A percentile compares a stretch with the other conserved stretches of the same genome.
These are phyloP conservation scores for Drosophila histrio DNA, from an alignment of 2,888 invertebrate genomes.

Conservation along the genomic window DNA sequence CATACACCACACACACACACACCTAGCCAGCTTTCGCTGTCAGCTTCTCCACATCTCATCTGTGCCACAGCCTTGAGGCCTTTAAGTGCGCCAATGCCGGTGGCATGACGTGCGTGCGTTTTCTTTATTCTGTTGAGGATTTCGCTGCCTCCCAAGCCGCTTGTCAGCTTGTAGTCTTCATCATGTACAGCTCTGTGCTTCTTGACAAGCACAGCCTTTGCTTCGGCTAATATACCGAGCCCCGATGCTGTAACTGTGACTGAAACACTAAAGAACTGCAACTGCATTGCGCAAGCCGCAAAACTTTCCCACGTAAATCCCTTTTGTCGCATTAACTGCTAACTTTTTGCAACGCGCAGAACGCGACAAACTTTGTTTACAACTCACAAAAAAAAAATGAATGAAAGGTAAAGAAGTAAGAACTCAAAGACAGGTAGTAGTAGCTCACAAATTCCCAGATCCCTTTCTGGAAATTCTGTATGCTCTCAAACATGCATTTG, in stretches of 20 bases:
- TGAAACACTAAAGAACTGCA: constrained; percentile 23
- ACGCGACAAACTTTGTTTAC: constrained; percentile 77
- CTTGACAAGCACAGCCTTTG: constrained; percentile 24
- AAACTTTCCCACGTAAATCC: constrained; percentile 76
- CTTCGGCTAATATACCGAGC: constrained; percentile 57
- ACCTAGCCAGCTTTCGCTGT: constrained; percentile 4
- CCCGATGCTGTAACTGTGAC: constrained; percentile 14
- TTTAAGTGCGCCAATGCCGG: constrained; percentile 70
- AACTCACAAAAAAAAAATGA: constrained; percentile 56
- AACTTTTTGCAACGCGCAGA: constrained; percentile 64
- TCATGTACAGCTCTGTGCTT: constrained; percentile 37
- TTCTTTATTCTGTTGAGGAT: constrained; percentile 69
- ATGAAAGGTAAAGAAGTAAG: constrained; percentile 12
- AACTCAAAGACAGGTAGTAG: constrained; percentile 62
- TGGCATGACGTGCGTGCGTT: constrained; percentile 75
- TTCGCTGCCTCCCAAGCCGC: constrained; percentile 29
- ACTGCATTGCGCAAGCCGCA: constrained; percentile 72
- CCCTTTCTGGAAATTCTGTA: constrained; percentile 28
- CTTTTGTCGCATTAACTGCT: constrained; percentile 78
- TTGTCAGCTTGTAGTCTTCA: constrained; percentile 42
- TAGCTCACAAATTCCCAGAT: constrained; percentile 49
- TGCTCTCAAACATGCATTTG: constrained; percentile 71
- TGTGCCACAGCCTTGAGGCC: constrained; percentile 61
- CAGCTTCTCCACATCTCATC: constrained; percentile 18
- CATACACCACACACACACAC: constrained; percentile 4